phyloP scores from a whole-genome alignment of 2,113 vertebrate genomes.

The Clarias gariepinus region DNA sequence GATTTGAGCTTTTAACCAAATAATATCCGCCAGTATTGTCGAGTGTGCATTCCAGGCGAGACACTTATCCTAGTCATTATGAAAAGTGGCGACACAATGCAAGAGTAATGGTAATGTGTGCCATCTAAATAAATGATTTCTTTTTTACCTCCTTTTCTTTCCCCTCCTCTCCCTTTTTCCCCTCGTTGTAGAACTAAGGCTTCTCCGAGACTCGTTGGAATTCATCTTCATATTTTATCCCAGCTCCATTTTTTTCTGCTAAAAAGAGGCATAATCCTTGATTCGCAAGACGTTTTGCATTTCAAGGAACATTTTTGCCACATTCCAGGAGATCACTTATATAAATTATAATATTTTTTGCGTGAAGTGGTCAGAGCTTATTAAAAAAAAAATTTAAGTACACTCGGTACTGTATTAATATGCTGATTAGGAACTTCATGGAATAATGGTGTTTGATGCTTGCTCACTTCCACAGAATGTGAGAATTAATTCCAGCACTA shows the following conservation, averaged over 20 bases:
- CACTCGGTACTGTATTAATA: constrained; percentile 68
- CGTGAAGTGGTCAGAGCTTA: constrained; percentile 65
- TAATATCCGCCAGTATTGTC: constrained; percentile 81
- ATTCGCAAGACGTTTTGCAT: constrained; percentile 78
- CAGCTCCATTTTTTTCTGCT: constrained; percentile 64
- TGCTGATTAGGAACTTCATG: constrained; percentile 70
- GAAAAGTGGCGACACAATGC: constrained; percentile 80
- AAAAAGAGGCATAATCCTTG: constrained; percentile 76
- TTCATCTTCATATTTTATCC: constrained; percentile 79
- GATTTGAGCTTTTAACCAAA: constrained; percentile 83
- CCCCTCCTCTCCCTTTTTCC: constrained; percentile 56
- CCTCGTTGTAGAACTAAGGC: constrained; percentile 66
- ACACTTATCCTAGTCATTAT: constrained; percentile 83
- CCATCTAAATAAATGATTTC: constrained; percentile 79
- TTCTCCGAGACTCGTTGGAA: constrained; percentile 70
- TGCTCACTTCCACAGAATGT: constrained; percentile 46
- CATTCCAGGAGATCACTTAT: constrained; percentile 69
- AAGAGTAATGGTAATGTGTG: constrained; percentile 78
- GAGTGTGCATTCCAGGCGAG: constrained; percentile 72
- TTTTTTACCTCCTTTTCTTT: constrained; percentile 44
- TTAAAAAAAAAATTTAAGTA: constrained; percentile 65
- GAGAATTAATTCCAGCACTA: constrained; percentile 60
- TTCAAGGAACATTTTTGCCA: constrained; percentile 73
- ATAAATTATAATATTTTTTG: constrained; percentile 71
- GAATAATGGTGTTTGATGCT: constrained; percentile 69